Conservation (phyloP, 2,888 invertebrate genomes). For the Synanthedon vespiformis region DNA sequence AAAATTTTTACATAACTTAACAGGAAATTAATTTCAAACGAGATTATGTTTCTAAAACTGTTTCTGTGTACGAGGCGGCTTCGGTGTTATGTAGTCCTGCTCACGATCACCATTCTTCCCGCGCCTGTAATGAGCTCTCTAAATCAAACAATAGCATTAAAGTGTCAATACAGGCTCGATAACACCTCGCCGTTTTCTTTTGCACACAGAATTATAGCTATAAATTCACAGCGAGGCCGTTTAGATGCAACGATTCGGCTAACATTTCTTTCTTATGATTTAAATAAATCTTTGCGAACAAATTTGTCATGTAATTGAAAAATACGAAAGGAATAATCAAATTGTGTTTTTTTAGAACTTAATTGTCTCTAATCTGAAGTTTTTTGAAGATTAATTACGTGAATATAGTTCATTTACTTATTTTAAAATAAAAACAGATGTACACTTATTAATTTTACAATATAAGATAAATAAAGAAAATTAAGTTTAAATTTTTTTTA, state of each 20-base stretch:
- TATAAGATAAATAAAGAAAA: too few relatives aligned
- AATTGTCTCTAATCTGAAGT: too few relatives aligned
- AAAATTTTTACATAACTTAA: not conserved
- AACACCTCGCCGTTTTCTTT: constrained; percentile 66
- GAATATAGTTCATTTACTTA: too few relatives aligned
- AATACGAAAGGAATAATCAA: too few relatives aligned
- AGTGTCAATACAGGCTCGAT: constrained; percentile 66
- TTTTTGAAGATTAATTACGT: too few relatives aligned
- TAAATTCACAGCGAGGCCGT: constrained; percentile 47
- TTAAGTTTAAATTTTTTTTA: too few relatives aligned
- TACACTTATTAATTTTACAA: too few relatives aligned
- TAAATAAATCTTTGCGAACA: not conserved
- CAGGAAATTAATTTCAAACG: not conserved
- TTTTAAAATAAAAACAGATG: too few relatives aligned
- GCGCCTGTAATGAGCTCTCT: constrained; percentile 61
- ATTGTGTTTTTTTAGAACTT: too few relatives aligned
- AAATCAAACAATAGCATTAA: constrained; percentile 71
- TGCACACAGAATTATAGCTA: constrained; percentile 58
- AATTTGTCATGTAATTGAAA: not conserved
- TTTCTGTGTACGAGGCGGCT: constrained; percentile 9
- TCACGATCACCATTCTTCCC: constrained; percentile 55
- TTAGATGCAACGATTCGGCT: constrained; percentile 31
- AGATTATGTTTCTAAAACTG: not conserved
- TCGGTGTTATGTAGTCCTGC: constrained; percentile 33
- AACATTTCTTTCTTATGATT: not conserved